Conservation (phyloP, 2,888 invertebrate species). For the Apocheima hispidaria region DNA sequence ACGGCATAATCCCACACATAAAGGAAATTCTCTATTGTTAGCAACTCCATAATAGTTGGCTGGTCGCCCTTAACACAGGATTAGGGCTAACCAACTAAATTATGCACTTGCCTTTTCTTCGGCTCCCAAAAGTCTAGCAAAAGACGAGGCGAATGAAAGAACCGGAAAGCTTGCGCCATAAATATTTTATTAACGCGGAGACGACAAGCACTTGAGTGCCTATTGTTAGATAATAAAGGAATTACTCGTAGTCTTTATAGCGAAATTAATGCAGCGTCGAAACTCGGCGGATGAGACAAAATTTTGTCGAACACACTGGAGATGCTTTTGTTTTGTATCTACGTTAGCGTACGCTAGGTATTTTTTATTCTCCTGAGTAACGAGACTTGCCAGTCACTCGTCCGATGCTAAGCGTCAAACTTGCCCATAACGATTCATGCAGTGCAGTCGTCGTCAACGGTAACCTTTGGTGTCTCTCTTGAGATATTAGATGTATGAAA, state of each 20-base stretch:
- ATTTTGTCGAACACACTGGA: neutral
- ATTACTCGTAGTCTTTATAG: slow-evolving; percentile 46
- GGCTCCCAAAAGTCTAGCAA: slow-evolving; percentile 46
- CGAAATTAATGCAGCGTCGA: slow-evolving; percentile 7
- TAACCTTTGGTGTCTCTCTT: no score
- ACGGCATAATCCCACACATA: neutral
- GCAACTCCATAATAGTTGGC: slow-evolving; percentile 19
- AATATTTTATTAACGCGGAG: slow-evolving; percentile 52
- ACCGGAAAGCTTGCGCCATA: slow-evolving; percentile 48
- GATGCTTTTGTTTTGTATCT: neutral
- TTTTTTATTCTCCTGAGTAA: no score
- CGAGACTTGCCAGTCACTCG: no score
- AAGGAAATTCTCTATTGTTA: slow-evolving; percentile 11
- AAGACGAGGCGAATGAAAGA: slow-evolving; percentile 49
- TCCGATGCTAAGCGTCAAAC: no score
- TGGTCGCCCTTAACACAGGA: slow-evolving; percentile 23
- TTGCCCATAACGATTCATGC: no score
- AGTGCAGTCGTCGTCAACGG: no score
- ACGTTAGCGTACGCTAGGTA: no score
- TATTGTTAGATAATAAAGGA: slow-evolving; percentile 52
- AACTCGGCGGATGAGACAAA: neutral
- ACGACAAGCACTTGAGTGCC: slow-evolving; percentile 46
- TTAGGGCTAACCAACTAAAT: slow-evolving; percentile 37
- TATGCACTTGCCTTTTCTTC: slow-evolving; percentile 44
- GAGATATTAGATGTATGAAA: no score